Evolutionary conservation across 2,113 vertebrate genomes (phyloP).

Genomic region (Microcebus lehilahytsara): DNA sequence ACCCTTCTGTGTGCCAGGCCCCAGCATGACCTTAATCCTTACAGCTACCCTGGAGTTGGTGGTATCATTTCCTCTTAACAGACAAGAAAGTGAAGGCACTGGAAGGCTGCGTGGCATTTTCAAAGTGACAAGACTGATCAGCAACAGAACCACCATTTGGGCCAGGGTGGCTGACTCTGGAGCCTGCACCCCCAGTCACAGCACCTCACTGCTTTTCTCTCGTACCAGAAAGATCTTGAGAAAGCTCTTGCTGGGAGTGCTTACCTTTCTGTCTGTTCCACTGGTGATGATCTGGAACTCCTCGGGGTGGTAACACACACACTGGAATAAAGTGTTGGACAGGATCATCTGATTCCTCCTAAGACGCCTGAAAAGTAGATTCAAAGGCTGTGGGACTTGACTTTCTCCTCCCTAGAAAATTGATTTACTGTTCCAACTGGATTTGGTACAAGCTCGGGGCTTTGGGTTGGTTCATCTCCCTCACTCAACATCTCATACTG

Average conservation of each 20-base stretch:
- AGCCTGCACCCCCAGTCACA: not conserved
- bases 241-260: not conserved
- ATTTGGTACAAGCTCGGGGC: not conserved
- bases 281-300: constrained; percentile 92
- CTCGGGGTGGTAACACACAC: constrained; percentile 92
- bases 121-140: not conserved
- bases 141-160: not conserved
- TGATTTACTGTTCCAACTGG: not conserved
- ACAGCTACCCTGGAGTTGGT: not conserved
- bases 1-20: not conserved
- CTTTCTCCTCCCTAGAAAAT: not conserved
- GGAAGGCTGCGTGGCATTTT: not conserved
- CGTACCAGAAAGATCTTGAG: not conserved
- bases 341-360: constrained; percentile 90
- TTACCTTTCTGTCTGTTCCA: constrained; percentile 92
- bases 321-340: constrained; percentile 88
- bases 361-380: constrained; percentile 82
- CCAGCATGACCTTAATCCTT: not conserved
- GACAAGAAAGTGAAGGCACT: not conserved
- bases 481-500: not conserved
- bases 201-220: too few species aligned
- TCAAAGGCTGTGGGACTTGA: not conserved
- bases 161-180: accelerated
- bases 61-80: not conserved
- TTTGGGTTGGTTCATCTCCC: not conserved